Base-by-base conservation (phyloP, 1,140 invertebrate species). In the Frieseomelitta varia region DNA sequence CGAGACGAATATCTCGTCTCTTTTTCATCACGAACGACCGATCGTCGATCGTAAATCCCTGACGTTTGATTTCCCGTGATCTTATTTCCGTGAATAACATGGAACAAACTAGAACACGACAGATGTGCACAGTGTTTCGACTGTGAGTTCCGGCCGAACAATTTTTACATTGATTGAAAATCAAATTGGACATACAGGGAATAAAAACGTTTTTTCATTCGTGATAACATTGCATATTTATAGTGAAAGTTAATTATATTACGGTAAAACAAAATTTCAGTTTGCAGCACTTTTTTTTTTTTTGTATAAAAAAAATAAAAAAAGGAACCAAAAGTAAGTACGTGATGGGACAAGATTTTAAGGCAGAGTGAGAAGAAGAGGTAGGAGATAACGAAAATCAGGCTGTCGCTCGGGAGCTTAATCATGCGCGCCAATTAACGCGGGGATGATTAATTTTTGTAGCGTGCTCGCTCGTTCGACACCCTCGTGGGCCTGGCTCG, bases 361-460 rank as follows among this genome's bases (percentile, higher is more conserved):
- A 24, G 24, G 1, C 1, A 17, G n/a, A 53, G 27, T 12, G 47
- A 53, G 24, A 58, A 8, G 10, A 72, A 21, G 21, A n/a, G 11
- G 0, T n/a, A n/a, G 21, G 21, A 56, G 79, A 79, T 27, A 73
- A 86, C 58, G 86, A 74, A 83, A 87, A 84, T 81, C 69, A 65
- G 71, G 74, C 63, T 81, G 84, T 69, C 84, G 78, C 67, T 51
- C 53, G 73, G 73, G 30, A 58, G 85, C 85, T 90, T 89, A 89
- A 90, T 90, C 88, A 87, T 89, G 88, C 88, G 88, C 82, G 88
- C 81, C 88, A 90, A 90, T 90, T 90, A 90, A 90, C 88, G 74
- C 71, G 73, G 82, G 77, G 73, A 90, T 90, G 88, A 90, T 90
- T 90, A 90, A 90, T 90, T 90, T 90, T 90, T 90, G 76, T 81